These are phyloP conservation scores for Melanotaenia maccullochi DNA, from an alignment of 2,797 vertebrate genomes.

Conservation along the genomic window DNA sequence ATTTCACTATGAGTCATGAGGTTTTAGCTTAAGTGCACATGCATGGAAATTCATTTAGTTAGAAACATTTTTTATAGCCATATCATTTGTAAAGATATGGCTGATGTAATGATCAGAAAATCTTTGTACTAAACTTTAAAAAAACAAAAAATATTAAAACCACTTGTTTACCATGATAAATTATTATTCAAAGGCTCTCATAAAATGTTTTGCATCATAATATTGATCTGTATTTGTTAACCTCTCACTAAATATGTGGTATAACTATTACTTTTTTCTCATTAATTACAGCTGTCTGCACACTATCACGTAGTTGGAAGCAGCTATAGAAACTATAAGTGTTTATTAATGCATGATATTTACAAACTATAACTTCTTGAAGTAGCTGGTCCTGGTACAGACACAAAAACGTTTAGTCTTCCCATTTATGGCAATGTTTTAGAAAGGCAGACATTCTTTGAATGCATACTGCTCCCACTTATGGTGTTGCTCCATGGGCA, in stretches of 20 bases:
- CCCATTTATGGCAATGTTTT: not conserved
- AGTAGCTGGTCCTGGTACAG: not conserved
- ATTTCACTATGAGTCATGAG: not conserved
- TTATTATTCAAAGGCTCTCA: not conserved
- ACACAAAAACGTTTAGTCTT: not conserved
- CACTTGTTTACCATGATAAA: not conserved
- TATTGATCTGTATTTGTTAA: no score
- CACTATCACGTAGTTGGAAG: not conserved
- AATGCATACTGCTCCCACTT: not conserved
- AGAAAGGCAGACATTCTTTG: not conserved
- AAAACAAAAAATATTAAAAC: not conserved
- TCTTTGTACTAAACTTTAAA: no score
- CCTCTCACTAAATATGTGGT: no score
- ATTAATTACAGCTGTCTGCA: not conserved
- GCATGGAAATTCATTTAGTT: not conserved
- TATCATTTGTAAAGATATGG: not conserved
- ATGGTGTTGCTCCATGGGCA: slow-evolving; percentile 4
- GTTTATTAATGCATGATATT: not conserved
- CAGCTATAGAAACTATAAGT: not conserved
- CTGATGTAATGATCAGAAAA: not conserved
- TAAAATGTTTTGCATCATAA: no score
- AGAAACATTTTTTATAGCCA: not conserved
- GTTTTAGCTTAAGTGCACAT: not conserved
- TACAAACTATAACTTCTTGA: not conserved
- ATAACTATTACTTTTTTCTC: no score